Conservation (phyloP, 2,113 vertebrate genomes). For the Hylia prasina region DNA sequence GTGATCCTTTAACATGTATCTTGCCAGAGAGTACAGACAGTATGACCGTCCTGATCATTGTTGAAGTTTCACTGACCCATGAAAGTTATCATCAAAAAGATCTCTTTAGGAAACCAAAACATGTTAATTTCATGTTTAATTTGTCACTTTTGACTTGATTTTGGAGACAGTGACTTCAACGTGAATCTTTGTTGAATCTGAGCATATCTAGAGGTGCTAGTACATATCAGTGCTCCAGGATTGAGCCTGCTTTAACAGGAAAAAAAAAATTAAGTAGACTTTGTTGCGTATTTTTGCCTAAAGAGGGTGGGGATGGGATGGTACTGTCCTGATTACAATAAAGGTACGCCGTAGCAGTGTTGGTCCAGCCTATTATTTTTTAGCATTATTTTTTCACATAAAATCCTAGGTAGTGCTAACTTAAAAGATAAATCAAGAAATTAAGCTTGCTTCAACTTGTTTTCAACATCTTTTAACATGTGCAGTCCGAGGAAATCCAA, state of each 20-base stretch:
- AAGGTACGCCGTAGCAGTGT: neutral
- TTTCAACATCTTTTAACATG: slow-evolving; percentile 27
- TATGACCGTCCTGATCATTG: neutral
- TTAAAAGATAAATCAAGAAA: neutral
- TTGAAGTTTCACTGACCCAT: neutral
- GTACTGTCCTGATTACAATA: neutral
- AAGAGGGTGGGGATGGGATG: neutral
- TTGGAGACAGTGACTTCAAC: neutral
- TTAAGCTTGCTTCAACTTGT: neutral
- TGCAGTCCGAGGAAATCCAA: slow-evolving; percentile 87
- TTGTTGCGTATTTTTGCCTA: neutral
- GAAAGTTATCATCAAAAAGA: neutral
- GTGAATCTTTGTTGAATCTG: neutral
- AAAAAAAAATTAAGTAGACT: neutral
- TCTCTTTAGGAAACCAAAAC: neutral
- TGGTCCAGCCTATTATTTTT: neutral
- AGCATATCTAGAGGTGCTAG: neutral
- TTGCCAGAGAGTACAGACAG: neutral
- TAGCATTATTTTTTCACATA: neutral
- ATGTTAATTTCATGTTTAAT: neutral
- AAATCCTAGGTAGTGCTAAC: neutral
- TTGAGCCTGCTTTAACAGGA: neutral
- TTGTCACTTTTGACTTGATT: neutral
- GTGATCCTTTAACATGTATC: neutral
- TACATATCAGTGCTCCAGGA: neutral